Evolutionary conservation across 2,113 vertebrate species (phyloP).

Genomic region (Callospermophilus lateralis): DNA sequence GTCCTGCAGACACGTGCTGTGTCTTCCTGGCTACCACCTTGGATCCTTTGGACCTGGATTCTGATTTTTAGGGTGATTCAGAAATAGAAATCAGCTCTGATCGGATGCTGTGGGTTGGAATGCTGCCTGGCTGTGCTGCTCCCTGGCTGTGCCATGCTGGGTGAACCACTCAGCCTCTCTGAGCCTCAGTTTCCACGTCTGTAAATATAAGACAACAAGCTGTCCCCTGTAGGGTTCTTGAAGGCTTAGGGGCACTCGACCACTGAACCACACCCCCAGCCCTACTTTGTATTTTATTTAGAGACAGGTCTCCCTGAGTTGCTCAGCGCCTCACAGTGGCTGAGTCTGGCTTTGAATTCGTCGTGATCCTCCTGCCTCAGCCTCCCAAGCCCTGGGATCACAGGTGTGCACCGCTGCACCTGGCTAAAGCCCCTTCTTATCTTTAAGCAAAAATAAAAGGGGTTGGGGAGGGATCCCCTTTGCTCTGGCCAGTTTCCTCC

Average conservation of each 20-base stretch:
- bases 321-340: too few relatives aligned
- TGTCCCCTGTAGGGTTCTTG: not conserved
- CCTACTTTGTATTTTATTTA: too few relatives aligned
- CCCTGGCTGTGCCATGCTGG: not conserved
- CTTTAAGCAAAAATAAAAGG: not conserved
- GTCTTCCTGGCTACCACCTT: not conserved
- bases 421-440: not conserved
- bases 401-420: too few relatives aligned
- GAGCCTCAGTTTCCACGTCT: not conserved
- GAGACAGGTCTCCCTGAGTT: too few relatives aligned
- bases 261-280: too few relatives aligned
- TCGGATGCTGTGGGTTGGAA: not conserved
- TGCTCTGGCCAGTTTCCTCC: not conserved
- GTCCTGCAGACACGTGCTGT: not conserved
- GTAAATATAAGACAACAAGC: rapidly evolving
- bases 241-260: not conserved
- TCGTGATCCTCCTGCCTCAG: too few relatives aligned
- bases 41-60: not conserved
- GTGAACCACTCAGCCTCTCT: not conserved
- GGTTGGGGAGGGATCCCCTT: rapidly evolving
- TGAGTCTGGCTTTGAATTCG: too few relatives aligned
- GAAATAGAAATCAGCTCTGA: not conserved
- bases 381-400: too few relatives aligned
- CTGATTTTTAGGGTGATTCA: not conserved
- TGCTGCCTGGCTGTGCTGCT: not conserved